phyloP scores from a whole-genome alignment of 2,113 vertebrate genomes.

The Lynx canadensis region DNA sequence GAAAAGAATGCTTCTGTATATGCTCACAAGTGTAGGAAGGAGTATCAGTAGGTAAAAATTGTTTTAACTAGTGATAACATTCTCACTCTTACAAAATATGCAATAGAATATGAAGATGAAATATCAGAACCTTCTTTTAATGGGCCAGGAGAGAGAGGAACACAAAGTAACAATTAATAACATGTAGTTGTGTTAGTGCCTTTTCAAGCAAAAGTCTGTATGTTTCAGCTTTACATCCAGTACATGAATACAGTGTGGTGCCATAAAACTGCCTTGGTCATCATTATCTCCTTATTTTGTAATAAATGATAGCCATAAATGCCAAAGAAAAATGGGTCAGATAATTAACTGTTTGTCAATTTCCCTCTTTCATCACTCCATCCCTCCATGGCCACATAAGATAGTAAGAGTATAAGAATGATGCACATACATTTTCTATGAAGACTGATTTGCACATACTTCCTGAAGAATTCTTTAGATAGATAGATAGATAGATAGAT shows the following conservation, averaged over 20 bases:
- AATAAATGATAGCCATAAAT: neutral
- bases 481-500: no score
- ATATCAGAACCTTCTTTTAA: neutral
- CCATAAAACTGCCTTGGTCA: neutral
- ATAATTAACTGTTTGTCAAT: neutral
- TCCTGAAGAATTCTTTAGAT: neutral
- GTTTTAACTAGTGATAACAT: neutral
- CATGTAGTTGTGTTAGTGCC: neutral
- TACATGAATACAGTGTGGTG: neutral
- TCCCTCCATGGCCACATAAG: neutral
- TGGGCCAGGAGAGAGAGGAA: neutral
- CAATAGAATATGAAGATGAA: neutral
- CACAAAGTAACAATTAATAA: neutral
- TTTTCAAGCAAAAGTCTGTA: neutral
- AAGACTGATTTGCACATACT: neutral
- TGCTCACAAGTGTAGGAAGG: neutral
- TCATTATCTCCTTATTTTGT: neutral
- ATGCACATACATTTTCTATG: neutral
- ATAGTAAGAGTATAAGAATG: neutral
- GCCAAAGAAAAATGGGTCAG: neutral
- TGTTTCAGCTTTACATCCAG: neutral
- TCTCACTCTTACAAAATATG: neutral
- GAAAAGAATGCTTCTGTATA: neutral
- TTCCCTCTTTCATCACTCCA: neutral
- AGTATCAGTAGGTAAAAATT: neutral